phyloP scores from a whole-genome alignment of 2,888 invertebrate species.

The Diabrotica balteata region DNA sequence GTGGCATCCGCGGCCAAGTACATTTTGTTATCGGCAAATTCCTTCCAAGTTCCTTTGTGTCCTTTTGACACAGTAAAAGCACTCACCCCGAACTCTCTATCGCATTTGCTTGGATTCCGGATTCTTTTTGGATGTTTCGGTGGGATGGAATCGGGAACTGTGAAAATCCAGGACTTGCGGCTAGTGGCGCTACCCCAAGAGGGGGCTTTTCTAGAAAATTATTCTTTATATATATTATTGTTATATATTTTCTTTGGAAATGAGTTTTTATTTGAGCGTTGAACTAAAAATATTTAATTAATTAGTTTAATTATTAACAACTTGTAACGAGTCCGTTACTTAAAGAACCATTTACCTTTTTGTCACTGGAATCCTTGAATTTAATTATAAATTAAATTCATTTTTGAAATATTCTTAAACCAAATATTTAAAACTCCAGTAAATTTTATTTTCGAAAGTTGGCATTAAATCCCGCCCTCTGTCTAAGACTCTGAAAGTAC shows the following conservation, averaged over 20 bases:
- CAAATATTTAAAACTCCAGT: too few relatives aligned
- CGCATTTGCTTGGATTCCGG: slow-evolving; percentile 25
- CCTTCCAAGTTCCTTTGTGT: slow-evolving; percentile 20
- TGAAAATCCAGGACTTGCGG: background rate
- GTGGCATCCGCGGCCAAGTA: slow-evolving; percentile 14
- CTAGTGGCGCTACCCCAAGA: background rate
- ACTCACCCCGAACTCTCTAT: slow-evolving; percentile 23
- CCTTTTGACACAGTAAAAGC: slow-evolving; percentile 21
- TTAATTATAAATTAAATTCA: too few relatives aligned
- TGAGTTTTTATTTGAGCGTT: background rate
- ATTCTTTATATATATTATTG: too few relatives aligned
- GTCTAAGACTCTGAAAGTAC: too few relatives aligned
- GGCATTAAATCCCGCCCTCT: too few relatives aligned
- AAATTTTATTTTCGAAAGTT: too few relatives aligned
- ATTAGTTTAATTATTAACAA: background rate
- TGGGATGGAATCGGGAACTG: slow-evolving; percentile 5
- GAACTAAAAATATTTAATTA: background rate
- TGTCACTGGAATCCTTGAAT: too few relatives aligned
- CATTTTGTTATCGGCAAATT: slow-evolving; percentile 27
- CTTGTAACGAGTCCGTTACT: too few relatives aligned
- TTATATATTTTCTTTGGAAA: background rate
- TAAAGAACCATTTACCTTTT: too few relatives aligned
- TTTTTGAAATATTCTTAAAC: too few relatives aligned
- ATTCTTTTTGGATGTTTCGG: slow-evolving; percentile 9
- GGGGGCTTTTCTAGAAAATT: too few relatives aligned